A percentile compares a stretch with the other conserved stretches of the same genome.
Evolutionary conservation across 92 coral and sea anemone genomes (phyloP).

Genomic region (Desmophyllum pertusum): DNA sequence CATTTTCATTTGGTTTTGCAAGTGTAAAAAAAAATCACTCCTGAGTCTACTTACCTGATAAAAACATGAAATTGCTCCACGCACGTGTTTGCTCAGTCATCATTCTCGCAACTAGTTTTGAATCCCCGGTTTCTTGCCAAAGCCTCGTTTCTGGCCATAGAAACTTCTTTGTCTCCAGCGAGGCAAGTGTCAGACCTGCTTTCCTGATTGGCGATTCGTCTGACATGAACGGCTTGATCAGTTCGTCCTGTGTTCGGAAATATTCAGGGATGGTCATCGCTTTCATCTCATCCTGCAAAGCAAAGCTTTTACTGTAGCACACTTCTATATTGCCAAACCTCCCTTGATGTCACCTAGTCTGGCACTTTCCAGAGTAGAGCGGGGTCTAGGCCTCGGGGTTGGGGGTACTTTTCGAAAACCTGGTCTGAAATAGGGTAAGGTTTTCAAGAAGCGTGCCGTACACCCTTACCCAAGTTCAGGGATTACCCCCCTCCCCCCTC

Average conservation of each 20-base stretch:
- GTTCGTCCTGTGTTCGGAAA: not conserved
- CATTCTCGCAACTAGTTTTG: not conserved
- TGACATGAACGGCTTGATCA: not conserved
- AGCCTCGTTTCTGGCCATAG: not conserved
- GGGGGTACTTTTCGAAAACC: no score
- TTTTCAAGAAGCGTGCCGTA: no score
- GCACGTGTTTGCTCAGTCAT: conserved; percentile 5
- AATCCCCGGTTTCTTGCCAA: not conserved
- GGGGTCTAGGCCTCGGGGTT: no score
- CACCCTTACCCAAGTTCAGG: no score
- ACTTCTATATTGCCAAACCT: no score
- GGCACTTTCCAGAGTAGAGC: no score
- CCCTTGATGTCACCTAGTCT: no score
- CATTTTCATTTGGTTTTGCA: no score
- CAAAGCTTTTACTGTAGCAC: no score
- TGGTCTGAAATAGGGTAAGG: no score
- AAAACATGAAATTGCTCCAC: not conserved
- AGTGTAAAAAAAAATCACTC: not conserved
- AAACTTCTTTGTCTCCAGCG: not conserved
- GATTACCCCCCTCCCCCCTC: no score
- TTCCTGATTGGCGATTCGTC: not conserved
- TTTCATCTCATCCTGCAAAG: not conserved
- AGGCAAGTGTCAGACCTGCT: not conserved
- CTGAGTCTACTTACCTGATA: not conserved
- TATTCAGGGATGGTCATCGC: conserved; percentile 1